phyloP scores from a whole-genome alignment of 35 echinoderm and acorn worm genomes.

The Stichopus chloronotus region DNA sequence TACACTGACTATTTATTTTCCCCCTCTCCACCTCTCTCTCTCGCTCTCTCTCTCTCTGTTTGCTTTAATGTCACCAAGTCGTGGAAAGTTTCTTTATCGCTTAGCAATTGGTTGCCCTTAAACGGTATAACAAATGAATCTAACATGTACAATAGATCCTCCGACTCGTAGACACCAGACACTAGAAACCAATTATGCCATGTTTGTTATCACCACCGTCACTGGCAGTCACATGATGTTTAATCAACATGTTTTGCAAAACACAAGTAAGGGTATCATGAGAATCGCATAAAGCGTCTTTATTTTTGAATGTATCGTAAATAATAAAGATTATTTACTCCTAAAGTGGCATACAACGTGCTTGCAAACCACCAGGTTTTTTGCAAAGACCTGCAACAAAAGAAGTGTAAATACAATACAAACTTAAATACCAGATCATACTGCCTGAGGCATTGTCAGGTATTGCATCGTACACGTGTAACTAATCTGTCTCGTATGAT shows the following conservation, averaged over 20 bases:
- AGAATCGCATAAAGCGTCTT: not conserved
- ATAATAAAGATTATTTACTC: constrained; percentile 31
- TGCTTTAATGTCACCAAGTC: not conserved
- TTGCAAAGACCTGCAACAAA: not conserved
- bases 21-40: too few relatives aligned
- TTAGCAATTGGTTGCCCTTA: constrained; percentile 64
- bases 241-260: not conserved
- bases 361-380: not conserved
- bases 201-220: not conserved
- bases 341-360: constrained; percentile 39
- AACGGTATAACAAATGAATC: constrained; percentile 66
- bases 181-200: not conserved
- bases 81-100: constrained; percentile 38
- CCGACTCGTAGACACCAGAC: not conserved
- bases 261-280: constrained; percentile 5
- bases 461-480: too few relatives aligned
- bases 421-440: not conserved
- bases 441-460: not conserved
- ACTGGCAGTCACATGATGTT: constrained; percentile 38
- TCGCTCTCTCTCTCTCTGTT: constrained; percentile 2
- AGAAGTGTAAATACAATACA: constrained; percentile 12
- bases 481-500: too few relatives aligned
- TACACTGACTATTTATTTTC: constrained; percentile 2
- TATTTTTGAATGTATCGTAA: not conserved
- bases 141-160: constrained; percentile 63